phyloP scores from a whole-genome alignment of 2,113 vertebrate genomes.

The Noturus placidus region DNA sequence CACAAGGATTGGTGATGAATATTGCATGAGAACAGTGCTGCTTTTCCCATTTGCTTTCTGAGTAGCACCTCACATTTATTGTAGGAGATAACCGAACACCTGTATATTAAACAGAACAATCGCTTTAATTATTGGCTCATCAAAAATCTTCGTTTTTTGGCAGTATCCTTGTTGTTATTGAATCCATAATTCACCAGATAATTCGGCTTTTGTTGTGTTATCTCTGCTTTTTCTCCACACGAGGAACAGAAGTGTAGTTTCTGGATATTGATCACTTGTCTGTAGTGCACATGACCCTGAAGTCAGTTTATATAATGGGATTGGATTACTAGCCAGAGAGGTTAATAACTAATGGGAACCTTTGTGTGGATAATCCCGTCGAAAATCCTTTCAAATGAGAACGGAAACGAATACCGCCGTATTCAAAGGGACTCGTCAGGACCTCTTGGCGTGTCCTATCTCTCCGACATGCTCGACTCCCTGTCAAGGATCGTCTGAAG shows the following conservation, averaged over 20 bases:
- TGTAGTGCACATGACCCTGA: conserved; percentile 17
- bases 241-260: conserved; percentile 18
- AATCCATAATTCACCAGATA: conserved; percentile 52
- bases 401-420: conserved; percentile 38
- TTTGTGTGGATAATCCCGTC: conserved; percentile 44
- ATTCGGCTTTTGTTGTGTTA: conserved; percentile 40
- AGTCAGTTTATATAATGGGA: conserved; percentile 50
- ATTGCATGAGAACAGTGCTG: conserved; percentile 53
- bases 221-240: conserved; percentile 32
- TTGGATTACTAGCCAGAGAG: conserved; percentile 43
- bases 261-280: conserved; percentile 47
- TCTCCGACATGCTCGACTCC: conserved; percentile 18
- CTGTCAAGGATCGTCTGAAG: background rate
- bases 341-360: conserved; percentile 49
- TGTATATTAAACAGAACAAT: conserved; percentile 50
- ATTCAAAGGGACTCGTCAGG: conserved; percentile 35
- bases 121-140: conserved; percentile 48
- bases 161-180: conserved; percentile 47
- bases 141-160: conserved; percentile 45
- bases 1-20: conserved; percentile 58
- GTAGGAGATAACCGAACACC: conserved; percentile 37
- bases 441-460: background rate
- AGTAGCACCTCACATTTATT: conserved; percentile 55
- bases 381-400: conserved; percentile 10
- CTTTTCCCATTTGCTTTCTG: conserved; percentile 62